Evolutionary conservation across 2,888 invertebrate species (phyloP), one percentile per base, ranked within the genome.

Genomic region (Operophtera brumata): DNA sequence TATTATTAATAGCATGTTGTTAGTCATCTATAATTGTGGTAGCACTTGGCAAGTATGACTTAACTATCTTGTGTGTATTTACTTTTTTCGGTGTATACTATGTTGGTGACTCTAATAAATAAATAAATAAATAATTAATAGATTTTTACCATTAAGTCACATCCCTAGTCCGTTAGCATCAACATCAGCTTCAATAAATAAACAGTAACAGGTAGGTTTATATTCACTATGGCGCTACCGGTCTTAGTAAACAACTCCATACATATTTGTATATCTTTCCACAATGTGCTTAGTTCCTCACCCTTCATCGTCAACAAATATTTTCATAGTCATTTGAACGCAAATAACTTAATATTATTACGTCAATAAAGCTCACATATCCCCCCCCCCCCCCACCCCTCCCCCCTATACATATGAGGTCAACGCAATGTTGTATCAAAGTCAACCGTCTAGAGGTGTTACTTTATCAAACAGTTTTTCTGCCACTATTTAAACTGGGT

Each of bases 381-480:
- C 64, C 61, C 64, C 11, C 69, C 65, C n/a, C n/a, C n/a, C n/a
- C n/a, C n/a, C n/a, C n/a, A n/a, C n/a, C n/a, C n/a, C n/a, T n/a
- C n/a, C n/a, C n/a, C n/a, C n/a, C n/a, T n/a, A n/a, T n/a, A n/a
- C n/a, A n/a, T n/a, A 59, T 57, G 48, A 61, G 65, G 8, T 2
- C 7, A 8, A 60, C 61, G 51, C 69, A 70, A 76, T 70, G 71
- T 71, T 73, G 69, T 69, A 69, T 69, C 67, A 70, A 68, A 69
- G 71, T 69, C 72, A 61, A 54, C 57, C 53, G 62, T 61, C 53
- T 41, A 51, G 53, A 40, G 49, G 54, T 14, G 36, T 54, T 51
- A 54, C 35, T 6, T 5, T 13, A 12, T 13, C 13, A 36, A 11
- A 34, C 10, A 6, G n/a, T n/a, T n/a, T n/a, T n/a, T n/a, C n/a